Evolutionary conservation across 1,140 invertebrate genomes (phyloP), one percentile per base, ranked within the genome.

Genomic region (Charaxes varanes): DNA sequence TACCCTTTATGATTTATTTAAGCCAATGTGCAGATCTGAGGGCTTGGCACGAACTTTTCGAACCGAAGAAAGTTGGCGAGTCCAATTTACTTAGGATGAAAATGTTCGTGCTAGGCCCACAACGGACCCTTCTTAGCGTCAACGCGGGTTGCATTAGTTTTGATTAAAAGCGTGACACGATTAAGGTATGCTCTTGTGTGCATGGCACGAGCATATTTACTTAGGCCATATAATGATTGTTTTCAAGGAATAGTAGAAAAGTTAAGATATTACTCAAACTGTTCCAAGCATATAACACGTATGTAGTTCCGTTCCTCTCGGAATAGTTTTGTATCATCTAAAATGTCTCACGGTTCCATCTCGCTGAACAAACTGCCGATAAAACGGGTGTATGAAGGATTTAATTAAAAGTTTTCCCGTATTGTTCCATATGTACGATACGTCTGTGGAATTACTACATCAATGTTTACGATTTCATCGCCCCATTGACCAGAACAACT

Each of bases 361-460:
- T 41, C 6, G 36, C 7, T 47, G 17, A 32, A 26, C 30, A 35
- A 33, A 41, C 30, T 34, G 10, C 11, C 34, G 41, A 56, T 38
- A 53, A 53, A 41, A 41, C 37, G 24, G 28, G 37, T 24, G 16
- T 28, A 24, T 34, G 18, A 35, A 10, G 41, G 62, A 54, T 63
- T 70, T 74, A 70, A 74, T 74, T 71, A 74, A 70, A 74, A 74
- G 58, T 74, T 74, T 70, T 28, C 24, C 47, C 27, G 37, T 35
- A 26, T 16, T 32, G 41, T 22, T 41, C 32, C 28, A 40, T 42
- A 38, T 19, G 36, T 41, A 41, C 41, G 41, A 40, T 40, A 34
- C 36, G 41, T 48, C 41, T 38, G 12, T 26, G 35, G 21, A 30
- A 33, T 40, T 40, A 40, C 17, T 38, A 38, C 11, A 37, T 18